Evolutionary conservation across 1,140 invertebrate species (phyloP).

Genomic region (Hirudo medicinalis): DNA sequence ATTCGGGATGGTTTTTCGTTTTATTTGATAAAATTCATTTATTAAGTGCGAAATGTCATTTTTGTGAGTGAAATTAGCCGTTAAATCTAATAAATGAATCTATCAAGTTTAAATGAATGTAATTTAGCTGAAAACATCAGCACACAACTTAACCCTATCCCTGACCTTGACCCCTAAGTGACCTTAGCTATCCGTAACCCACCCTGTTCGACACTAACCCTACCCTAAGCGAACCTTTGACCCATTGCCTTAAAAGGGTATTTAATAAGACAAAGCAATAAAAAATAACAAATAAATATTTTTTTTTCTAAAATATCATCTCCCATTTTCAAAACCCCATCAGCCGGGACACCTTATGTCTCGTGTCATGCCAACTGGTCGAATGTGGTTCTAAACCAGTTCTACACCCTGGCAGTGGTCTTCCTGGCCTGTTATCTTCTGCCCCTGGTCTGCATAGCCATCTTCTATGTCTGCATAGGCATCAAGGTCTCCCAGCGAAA

Average conservation of each 20-base stretch:
- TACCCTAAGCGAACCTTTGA: too few species aligned
- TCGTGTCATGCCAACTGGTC: slow-evolving; percentile 26
- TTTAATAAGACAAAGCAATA: background rate
- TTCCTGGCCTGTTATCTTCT: slow-evolving; percentile 80
- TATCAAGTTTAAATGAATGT: too few species aligned
- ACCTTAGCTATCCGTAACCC: too few species aligned
- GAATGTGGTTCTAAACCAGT: slow-evolving; percentile 50
- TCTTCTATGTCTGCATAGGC: slow-evolving; percentile 85
- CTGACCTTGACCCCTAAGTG: too few species aligned
- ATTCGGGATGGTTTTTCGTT: too few species aligned
- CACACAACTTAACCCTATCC: background rate
- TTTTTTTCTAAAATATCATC: slow-evolving; percentile 15
- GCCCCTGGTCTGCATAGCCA: slow-evolving; percentile 73
- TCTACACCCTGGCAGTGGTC: slow-evolving; percentile 79
- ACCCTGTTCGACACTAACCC: too few species aligned
- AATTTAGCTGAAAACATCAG: too few species aligned
- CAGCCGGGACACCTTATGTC: slow-evolving; percentile 11
- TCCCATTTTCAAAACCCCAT: background rate
- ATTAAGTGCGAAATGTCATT: too few species aligned
- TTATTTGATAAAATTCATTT: too few species aligned
- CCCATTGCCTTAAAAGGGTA: too few species aligned
- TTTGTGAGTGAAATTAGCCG: too few species aligned
- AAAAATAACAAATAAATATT: slow-evolving; percentile 25
- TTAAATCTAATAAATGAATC: too few species aligned
- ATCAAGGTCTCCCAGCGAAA: slow-evolving; percentile 71